These are phyloP conservation scores for Harpagoxenus sublaevis DNA, from an alignment of 2,888 invertebrate species.

Conservation along the genomic window DNA sequence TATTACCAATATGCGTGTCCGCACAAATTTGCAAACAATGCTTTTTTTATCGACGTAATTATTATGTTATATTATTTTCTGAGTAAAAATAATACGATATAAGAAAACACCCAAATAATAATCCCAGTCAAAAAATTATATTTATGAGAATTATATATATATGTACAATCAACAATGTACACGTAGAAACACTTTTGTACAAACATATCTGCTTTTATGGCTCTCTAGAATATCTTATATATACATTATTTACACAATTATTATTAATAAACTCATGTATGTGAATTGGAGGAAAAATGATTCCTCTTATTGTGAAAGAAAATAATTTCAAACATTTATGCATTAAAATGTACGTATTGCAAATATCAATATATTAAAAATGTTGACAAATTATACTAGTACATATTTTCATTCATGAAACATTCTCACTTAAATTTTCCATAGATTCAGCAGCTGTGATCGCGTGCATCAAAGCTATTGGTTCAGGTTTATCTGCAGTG, in stretches of 20 bases:
- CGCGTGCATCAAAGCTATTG: slow-evolving; percentile 77
- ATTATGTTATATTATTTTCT: background rate
- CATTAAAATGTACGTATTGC: background rate
- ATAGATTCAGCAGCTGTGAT: slow-evolving; percentile 67
- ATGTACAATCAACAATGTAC: background rate
- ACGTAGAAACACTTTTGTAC: background rate
- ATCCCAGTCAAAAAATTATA: slow-evolving; percentile 1
- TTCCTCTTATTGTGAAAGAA: background rate
- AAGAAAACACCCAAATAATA: background rate
- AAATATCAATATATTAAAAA: background rate
- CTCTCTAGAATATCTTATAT: background rate
- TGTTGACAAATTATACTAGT: slow-evolving; percentile 9
- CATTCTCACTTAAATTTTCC: slow-evolving; percentile 5
- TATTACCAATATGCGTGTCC: slow-evolving; percentile 5
- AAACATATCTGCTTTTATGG: background rate
- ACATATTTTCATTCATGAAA: slow-evolving; percentile 20
- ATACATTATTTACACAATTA: slow-evolving; percentile 11
- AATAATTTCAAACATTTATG: background rate
- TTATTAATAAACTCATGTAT: background rate
- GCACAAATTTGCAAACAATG: background rate
- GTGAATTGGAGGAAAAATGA: background rate
- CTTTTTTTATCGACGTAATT: slow-evolving; percentile 20
- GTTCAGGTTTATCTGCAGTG: slow-evolving; percentile 82
- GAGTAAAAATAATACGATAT: background rate
- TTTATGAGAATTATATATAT: background rate